Evolutionary conservation across 1,140 invertebrate species (phyloP).

Genomic region (Paraescarpia echinospica): DNA sequence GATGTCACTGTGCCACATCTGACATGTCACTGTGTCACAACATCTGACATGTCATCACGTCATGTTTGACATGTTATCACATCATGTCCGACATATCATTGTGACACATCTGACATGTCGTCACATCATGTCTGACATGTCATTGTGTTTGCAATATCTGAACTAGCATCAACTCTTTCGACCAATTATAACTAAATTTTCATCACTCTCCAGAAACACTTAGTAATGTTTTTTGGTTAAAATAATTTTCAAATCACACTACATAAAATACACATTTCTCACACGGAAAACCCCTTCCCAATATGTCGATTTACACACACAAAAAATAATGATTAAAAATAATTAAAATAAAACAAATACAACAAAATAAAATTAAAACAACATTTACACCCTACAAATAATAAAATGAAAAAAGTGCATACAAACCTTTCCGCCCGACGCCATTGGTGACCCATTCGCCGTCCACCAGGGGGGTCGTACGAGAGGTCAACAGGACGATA

Average conservation of each 20-base stretch:
- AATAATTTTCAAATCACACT: too few relatives aligned
- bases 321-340: not conserved
- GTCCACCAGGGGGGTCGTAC: conserved; percentile 74
- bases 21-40: not conserved
- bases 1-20: not conserved
- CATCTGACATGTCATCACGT: too few relatives aligned
- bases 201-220: not conserved
- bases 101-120: too few relatives aligned
- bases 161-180: not conserved
- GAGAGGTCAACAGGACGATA: conserved; percentile 76
- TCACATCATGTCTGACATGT: too few relatives aligned
- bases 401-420: not conserved
- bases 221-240: too few relatives aligned
- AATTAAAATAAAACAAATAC: not conserved
- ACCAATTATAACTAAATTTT: not conserved
- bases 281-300: not conserved
- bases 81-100: too few relatives aligned
- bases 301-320: not conserved
- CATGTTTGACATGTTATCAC: too few relatives aligned
- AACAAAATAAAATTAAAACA: not conserved
- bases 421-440: conserved; percentile 50
- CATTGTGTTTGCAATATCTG: not conserved
- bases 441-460: conserved; percentile 83
- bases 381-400: not conserved
- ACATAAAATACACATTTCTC: too few relatives aligned